These are phyloP conservation scores for Rhadina sibilatrix DNA, from an alignment of 2,113 vertebrate species.

Conservation along the genomic window DNA sequence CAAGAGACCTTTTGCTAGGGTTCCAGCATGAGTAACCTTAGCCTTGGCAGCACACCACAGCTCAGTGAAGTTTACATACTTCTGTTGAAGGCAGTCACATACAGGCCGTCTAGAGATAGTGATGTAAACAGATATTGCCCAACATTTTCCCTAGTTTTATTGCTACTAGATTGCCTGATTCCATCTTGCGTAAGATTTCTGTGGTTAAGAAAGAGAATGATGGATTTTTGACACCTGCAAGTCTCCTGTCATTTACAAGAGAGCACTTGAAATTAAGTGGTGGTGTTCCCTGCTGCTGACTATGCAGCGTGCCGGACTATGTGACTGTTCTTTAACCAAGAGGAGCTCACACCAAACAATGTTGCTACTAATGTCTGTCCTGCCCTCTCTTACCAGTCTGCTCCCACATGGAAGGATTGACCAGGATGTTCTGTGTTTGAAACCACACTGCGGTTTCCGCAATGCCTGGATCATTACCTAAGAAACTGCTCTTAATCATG, in stretches of 20 bases:
- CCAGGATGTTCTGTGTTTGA: neutral
- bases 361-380: neutral
- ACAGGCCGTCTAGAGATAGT: neutral
- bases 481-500: neutral
- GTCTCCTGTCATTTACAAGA: neutral
- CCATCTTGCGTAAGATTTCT: neutral
- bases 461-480: neutral
- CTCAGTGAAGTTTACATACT: slow-evolving; percentile 33
- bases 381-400: neutral
- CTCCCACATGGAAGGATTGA: neutral
- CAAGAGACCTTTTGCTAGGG: neutral
- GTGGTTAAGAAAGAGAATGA: neutral
- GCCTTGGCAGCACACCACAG: neutral
- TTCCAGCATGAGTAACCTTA: neutral
- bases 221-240: slow-evolving; percentile 32
- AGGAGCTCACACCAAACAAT: neutral
- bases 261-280: neutral
- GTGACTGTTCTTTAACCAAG: neutral
- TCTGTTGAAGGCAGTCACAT: neutral
- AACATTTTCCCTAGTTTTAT: slow-evolving; percentile 17
- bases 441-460: neutral
- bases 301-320: neutral
- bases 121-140: slow-evolving; percentile 43
- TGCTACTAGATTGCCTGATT: neutral
- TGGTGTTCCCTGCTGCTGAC: neutral